Evolutionary conservation across 2,888 invertebrate genomes (phyloP).

Genomic region (Aethes cnicana): DNA sequence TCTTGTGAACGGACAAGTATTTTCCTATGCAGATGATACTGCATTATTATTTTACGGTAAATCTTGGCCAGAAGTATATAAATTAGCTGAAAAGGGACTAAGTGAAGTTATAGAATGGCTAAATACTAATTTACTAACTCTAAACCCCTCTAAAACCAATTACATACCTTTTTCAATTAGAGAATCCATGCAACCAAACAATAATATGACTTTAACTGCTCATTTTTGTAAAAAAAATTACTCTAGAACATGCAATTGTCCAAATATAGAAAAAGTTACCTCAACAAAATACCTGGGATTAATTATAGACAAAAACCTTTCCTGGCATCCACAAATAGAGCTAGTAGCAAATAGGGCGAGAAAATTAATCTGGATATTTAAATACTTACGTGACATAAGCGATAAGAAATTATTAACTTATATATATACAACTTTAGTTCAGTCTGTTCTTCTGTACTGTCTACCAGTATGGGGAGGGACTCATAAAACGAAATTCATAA

Average conservation of each 20-base stretch:
- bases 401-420: background rate
- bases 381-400: background rate
- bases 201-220: conserved; percentile 12
- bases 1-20: background rate
- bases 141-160: conserved; percentile 25
- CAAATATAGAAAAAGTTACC: background rate
- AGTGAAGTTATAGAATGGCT: conserved; percentile 8
- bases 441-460: background rate
- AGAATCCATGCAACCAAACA: conserved; percentile 6
- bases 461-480: background rate
- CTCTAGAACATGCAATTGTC: too few species aligned
- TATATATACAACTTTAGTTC: background rate
- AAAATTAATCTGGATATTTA: conserved; percentile 23
- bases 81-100: background rate
- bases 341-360: background rate
- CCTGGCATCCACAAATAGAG: conserved; percentile 12
- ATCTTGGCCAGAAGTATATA: background rate
- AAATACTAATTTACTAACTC: conserved; percentile 13
- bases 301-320: conserved; percentile 1
- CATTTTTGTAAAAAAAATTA: too few species aligned
- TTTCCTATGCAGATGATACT: conserved; percentile 8
- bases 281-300: conserved; percentile 22
- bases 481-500: background rate
- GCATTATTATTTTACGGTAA: background rate
- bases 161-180: conserved; percentile 21